Evolutionary conservation across 2,797 vertebrate species (phyloP).

Genomic region (Gouania willdenowi): DNA sequence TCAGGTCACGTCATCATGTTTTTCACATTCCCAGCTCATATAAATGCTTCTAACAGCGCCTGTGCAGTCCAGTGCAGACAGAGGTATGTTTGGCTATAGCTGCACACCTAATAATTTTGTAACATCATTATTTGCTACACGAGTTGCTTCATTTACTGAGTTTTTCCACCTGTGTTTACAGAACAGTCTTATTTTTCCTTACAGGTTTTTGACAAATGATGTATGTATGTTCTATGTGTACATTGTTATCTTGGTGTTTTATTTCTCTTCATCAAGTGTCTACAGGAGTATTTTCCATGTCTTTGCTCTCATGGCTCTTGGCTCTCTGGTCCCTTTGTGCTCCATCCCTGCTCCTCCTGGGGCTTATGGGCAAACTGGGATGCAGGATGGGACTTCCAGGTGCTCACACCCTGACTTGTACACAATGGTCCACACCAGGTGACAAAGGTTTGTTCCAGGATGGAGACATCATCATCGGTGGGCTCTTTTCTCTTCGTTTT

Average conservation of each 20-base stretch:
- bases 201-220: background rate
- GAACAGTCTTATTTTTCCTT: background rate
- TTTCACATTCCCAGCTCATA: conserved; percentile 5
- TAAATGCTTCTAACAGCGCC: conserved; percentile 15
- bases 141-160: background rate
- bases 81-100: background rate
- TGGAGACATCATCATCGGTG: conserved; percentile 73
- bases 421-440: conserved; percentile 33
- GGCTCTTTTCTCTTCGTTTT: conserved; percentile 66
- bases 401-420: conserved; percentile 38
- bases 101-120: background rate
- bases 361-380: conserved; percentile 35
- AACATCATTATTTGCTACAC: background rate
- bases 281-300: conserved; percentile 25
- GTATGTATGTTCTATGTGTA: background rate
- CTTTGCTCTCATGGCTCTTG: conserved; percentile 19
- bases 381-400: conserved; percentile 27
- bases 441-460: conserved; percentile 59
- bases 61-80: background rate
- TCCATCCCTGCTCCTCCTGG: conserved; percentile 36
- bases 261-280: background rate
- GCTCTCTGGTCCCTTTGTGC: conserved; percentile 17
- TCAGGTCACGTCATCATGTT: conserved; percentile 11
- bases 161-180: background rate
- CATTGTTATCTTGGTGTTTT: background rate